These are phyloP conservation scores for Ammodramus savannarum DNA, from an alignment of 2,113 vertebrate species.

Conservation along the genomic window DNA sequence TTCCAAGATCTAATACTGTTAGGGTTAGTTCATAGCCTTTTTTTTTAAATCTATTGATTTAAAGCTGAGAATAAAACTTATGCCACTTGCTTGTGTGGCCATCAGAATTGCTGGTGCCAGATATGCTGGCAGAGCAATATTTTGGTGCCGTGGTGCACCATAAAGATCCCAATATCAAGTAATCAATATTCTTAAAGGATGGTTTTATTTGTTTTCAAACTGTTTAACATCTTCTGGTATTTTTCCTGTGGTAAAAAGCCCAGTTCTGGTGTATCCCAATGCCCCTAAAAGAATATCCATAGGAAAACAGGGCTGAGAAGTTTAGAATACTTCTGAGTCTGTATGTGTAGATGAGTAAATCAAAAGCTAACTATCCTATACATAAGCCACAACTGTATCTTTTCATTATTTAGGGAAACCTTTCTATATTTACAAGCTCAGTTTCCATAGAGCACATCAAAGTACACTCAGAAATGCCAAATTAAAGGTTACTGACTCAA, in stretches of 20 bases:
- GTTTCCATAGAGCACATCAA: not conserved
- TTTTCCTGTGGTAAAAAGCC: not conserved
- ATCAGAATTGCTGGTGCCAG: not conserved
- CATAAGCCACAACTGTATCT: not conserved
- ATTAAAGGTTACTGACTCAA: not conserved
- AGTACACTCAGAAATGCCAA: not conserved
- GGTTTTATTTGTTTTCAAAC: not conserved
- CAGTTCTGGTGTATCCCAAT: not conserved
- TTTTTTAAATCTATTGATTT: not conserved
- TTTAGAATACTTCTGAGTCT: not conserved
- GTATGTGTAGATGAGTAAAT: not conserved
- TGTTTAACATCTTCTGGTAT: not conserved
- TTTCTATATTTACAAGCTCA: not conserved
- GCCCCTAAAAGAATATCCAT: not conserved
- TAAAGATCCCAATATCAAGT: not conserved
- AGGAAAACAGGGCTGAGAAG: not conserved
- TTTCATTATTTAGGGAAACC: not conserved
- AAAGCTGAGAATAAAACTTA: not conserved
- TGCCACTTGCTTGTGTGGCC: not conserved
- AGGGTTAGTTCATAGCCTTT: rapidly evolving
- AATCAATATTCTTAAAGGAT: not conserved
- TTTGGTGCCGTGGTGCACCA: not conserved
- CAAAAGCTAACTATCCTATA: not conserved
- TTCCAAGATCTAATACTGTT: not conserved
- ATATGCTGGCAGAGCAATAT: not conserved